Evolutionary conservation across 1,140 invertebrate genomes (phyloP).

Genomic region (Homarus americanus): DNA sequence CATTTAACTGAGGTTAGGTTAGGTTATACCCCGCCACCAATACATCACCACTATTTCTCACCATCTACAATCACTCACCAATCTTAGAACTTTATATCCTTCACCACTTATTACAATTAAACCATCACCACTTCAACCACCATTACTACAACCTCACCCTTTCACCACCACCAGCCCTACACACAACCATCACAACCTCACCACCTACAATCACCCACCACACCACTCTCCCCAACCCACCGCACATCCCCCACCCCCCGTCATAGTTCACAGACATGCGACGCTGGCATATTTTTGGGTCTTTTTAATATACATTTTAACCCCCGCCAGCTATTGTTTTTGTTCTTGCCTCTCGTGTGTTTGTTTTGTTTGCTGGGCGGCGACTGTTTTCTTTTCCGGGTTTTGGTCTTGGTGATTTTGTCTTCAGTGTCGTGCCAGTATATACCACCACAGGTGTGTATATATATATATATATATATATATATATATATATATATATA

Average conservation of each 20-base stretch:
- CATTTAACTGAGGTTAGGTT: no score
- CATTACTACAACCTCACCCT: no score
- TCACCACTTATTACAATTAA: no score
- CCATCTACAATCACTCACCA: no score
- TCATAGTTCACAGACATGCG: neutral
- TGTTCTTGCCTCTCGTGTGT: neutral
- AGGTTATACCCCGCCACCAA: no score
- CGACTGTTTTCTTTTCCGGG: neutral
- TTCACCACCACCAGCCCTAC: no score
- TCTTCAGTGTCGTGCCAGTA: neutral
- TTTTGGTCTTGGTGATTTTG: neutral
- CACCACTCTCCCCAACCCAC: neutral
- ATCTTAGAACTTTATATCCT: no score
- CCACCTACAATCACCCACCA: no score
- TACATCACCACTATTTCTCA: no score
- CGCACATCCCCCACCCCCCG: neutral
- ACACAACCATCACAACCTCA: no score
- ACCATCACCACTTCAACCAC: no score
- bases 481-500: conserved; percentile 22
- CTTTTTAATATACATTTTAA: neutral
- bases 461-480: conserved; percentile 7
- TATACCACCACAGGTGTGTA: neutral
- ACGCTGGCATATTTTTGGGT: neutral
- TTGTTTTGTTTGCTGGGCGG: neutral
- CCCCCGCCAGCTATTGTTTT: neutral